These are phyloP conservation scores for Stictonetta naevosa DNA, from an alignment of 2,113 vertebrate species.

Conservation along the genomic window DNA sequence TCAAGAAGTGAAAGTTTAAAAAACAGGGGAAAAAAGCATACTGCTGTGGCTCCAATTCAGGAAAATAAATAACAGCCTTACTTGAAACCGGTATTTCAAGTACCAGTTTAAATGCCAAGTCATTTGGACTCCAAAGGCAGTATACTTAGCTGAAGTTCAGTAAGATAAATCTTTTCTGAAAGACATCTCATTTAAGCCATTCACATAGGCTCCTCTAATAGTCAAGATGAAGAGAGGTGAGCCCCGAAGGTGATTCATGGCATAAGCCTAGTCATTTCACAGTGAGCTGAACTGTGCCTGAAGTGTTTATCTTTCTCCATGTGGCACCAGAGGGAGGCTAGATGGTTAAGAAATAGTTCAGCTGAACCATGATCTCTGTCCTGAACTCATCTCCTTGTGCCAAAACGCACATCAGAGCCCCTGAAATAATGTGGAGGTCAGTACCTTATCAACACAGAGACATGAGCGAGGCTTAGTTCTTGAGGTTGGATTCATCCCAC, in stretches of 20 bases:
- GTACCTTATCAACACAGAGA: background rate
- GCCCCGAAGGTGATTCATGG: background rate
- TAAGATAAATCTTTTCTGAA: background rate
- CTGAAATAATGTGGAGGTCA: background rate
- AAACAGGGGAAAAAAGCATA: background rate
- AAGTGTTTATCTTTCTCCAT: background rate
- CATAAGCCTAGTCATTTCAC: background rate
- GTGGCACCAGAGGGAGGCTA: background rate
- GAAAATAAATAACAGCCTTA: background rate
- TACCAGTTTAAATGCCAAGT: background rate
- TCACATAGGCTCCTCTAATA: background rate
- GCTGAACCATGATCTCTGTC: background rate
- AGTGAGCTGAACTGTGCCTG: background rate
- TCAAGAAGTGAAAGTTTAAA: background rate
- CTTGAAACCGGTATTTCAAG: background rate
- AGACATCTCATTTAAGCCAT: background rate
- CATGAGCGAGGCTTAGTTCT: background rate
- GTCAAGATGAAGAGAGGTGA: background rate
- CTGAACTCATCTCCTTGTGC: background rate
- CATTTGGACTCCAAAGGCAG: background rate
- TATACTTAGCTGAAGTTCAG: background rate
- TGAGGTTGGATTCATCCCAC: background rate
- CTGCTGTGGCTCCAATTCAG: background rate
- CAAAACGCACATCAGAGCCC: background rate
- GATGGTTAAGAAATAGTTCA: accelerated